phyloP scores from a whole-genome alignment of 1,140 invertebrate genomes.

The Caenorhabditis brenneri region DNA sequence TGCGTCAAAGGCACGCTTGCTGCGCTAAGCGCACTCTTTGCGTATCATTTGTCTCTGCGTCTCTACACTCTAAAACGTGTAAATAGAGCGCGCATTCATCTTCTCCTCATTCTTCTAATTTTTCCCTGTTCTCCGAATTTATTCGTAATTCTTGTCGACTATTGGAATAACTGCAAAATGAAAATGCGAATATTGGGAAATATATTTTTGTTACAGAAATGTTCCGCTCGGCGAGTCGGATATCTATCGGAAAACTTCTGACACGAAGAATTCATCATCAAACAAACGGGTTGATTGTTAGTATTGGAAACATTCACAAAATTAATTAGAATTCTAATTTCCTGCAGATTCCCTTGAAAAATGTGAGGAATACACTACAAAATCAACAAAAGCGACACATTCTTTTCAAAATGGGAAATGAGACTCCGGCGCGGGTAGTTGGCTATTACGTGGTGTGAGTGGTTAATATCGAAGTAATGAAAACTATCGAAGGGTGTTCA shows the following conservation, averaged over 20 bases:
- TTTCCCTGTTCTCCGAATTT: neutral
- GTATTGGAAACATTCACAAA: neutral
- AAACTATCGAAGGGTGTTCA: conserved; percentile 42
- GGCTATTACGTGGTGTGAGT: conserved; percentile 66
- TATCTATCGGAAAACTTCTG: conserved; percentile 3
- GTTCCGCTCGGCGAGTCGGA: conserved; percentile 14
- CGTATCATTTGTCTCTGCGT: neutral
- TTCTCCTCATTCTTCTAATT: neutral
- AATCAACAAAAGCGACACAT: conserved; percentile 51
- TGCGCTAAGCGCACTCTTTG: too few relatives aligned
- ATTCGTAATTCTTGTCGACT: neutral
- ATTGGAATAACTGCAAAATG: too few relatives aligned
- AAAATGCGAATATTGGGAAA: too few relatives aligned
- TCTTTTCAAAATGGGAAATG: conserved; percentile 62
- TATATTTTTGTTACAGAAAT: neutral
- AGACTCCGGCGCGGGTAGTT: conserved; percentile 53
- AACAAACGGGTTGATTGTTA: conserved; percentile 30
- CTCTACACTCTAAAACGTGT: neutral
- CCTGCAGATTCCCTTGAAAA: neutral
- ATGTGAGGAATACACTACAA: neutral
- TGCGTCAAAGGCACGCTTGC: neutral
- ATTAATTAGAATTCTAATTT: neutral
- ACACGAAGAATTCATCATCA: conserved; percentile 14
- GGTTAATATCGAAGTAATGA: neutral
- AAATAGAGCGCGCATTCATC: neutral